Conservation (phyloP, 2,797 vertebrate species). For the Phoxinus dragarum region DNA sequence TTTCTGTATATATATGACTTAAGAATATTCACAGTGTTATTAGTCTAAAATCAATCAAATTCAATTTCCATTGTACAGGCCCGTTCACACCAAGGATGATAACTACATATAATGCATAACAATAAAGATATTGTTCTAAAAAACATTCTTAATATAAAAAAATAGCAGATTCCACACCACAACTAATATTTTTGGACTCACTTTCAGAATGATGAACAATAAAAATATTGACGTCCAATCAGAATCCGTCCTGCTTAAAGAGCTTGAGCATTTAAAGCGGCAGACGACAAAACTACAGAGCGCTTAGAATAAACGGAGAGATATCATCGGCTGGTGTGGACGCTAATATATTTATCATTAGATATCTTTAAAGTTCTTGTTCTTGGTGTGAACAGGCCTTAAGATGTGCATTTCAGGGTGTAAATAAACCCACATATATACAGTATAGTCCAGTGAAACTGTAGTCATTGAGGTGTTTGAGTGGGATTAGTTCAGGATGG, state of each 20-base stretch:
- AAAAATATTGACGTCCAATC: background rate
- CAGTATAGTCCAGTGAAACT: background rate
- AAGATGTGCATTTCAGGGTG: background rate
- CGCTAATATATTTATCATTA: background rate
- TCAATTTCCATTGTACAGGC: background rate
- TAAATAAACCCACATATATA: background rate
- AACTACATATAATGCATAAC: background rate
- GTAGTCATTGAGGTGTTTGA: background rate
- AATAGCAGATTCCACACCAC: background rate
- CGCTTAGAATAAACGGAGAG: background rate
- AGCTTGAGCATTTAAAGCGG: background rate
- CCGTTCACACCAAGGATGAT: background rate
- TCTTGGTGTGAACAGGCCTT: background rate
- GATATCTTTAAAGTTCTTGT: background rate
- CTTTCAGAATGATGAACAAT: background rate
- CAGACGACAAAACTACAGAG: background rate
- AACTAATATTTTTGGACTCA: background rate
- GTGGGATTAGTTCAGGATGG: background rate
- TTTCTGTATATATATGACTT: conserved; percentile 8
- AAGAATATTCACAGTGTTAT: background rate
- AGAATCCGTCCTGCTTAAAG: background rate
- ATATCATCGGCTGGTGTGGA: background rate
- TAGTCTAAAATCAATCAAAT: background rate
- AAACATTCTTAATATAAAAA: background rate
- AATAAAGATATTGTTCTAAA: background rate